phyloP scores from a whole-genome alignment of 1,140 invertebrate genomes.

The Idris sp. region DNA sequence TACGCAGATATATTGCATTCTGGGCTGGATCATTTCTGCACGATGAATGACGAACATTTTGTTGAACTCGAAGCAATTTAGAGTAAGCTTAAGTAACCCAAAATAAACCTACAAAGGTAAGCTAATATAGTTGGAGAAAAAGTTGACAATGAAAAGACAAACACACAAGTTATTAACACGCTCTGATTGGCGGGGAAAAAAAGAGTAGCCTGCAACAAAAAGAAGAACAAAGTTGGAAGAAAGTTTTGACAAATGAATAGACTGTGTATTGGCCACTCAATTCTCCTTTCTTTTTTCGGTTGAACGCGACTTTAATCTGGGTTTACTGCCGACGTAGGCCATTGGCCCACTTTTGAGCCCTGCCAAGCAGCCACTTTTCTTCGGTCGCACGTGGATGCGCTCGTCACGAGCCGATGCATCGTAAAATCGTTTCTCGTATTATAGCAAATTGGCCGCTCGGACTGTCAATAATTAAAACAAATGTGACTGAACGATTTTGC shows the following conservation, averaged over 20 bases:
- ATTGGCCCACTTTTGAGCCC: conserved; percentile 66
- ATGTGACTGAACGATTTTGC: not conserved
- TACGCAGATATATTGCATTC: conserved; percentile 59
- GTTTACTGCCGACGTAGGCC: conserved; percentile 66
- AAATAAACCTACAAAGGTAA: too few relatives aligned
- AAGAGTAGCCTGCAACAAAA: conserved; percentile 33
- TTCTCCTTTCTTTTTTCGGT: conserved; percentile 62
- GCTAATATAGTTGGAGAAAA: too few relatives aligned
- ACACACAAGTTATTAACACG: conserved; percentile 12
- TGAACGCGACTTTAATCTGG: conserved; percentile 62
- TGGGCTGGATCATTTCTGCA: too few relatives aligned
- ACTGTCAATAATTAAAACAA: conserved; percentile 22
- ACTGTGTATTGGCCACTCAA: conserved; percentile 33
- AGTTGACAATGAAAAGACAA: not conserved
- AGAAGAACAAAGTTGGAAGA: conserved; percentile 52
- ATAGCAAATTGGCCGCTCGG: conserved; percentile 19
- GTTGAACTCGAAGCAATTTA: too few relatives aligned
- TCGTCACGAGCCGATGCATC: conserved; percentile 62
- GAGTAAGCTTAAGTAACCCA: too few relatives aligned
- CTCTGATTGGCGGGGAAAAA: conserved; percentile 33
- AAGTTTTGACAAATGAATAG: conserved; percentile 64
- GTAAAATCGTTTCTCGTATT: conserved; percentile 49
- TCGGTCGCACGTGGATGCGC: conserved; percentile 65
- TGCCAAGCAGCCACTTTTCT: conserved; percentile 62
- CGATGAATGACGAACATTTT: too few relatives aligned